Conservation (phyloP, 2,113 vertebrate species). For the Cottus gobio region DNA sequence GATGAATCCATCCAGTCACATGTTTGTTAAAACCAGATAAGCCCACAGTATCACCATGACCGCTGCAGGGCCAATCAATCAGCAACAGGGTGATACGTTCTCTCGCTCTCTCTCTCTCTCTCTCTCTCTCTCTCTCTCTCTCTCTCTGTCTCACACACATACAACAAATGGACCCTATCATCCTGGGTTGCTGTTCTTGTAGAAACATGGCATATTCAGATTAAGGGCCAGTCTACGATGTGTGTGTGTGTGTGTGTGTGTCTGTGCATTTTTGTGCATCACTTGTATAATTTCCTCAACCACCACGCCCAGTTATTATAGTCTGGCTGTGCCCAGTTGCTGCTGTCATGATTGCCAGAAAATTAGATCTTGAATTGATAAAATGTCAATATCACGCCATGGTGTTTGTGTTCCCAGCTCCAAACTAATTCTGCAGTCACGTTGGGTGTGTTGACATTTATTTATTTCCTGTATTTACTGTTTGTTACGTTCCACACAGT, state of each 20-base stretch:
- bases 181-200: not conserved
- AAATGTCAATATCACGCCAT: slow-evolving; percentile 23
- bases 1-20: slow-evolving; percentile 34
- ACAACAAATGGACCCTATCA: not conserved
- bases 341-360: slow-evolving; percentile 26
- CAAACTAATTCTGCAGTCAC: slow-evolving; percentile 20
- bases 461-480: not conserved
- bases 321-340: slow-evolving; percentile 26
- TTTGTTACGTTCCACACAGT: slow-evolving; percentile 18
- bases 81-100: not conserved
- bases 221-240: not conserved
- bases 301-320: not conserved
- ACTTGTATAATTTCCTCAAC: slow-evolving; percentile 1
- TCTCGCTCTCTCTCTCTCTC: not conserved
- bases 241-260: not conserved
- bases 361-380: slow-evolving; percentile 31
- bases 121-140: not conserved
- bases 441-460: slow-evolving; percentile 45
- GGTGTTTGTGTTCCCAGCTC: slow-evolving; percentile 24
- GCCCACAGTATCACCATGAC: slow-evolving; percentile 18
- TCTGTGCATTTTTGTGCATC: not conserved
- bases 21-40: slow-evolving; percentile 5
- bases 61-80: slow-evolving; percentile 33
- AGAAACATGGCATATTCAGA: not conserved
- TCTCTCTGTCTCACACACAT: not conserved